phyloP scores from a whole-genome alignment of 1,140 invertebrate species.

The Dinoponera quadriceps region DNA sequence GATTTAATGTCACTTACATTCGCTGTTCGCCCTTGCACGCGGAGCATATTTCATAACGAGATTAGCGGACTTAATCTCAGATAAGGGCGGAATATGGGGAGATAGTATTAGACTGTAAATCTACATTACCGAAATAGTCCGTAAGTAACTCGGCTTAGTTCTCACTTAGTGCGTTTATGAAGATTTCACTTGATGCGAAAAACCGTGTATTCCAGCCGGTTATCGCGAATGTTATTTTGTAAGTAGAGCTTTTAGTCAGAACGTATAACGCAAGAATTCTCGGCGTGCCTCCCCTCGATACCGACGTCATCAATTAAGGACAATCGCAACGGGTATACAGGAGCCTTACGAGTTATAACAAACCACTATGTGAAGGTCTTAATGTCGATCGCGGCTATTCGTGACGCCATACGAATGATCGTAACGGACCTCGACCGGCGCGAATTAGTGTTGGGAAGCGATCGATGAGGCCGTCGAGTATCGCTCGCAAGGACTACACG shows the following conservation, averaged over 20 bases:
- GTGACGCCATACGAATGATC: too few species aligned
- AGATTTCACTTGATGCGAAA: not conserved
- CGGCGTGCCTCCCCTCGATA: too few species aligned
- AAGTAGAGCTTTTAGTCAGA: not conserved
- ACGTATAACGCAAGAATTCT: too few species aligned
- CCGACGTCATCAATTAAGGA: too few species aligned
- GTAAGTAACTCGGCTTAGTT: conserved; percentile 12
- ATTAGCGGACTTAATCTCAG: conserved; percentile 50
- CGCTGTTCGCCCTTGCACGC: conserved; percentile 38
- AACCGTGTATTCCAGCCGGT: not conserved
- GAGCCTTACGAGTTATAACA: too few species aligned
- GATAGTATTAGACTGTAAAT: conserved; percentile 39
- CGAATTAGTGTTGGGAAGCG: too few species aligned
- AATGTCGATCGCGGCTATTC: too few species aligned
- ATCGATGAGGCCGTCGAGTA: not conserved
- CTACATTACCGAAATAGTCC: conserved; percentile 39
- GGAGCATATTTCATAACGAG: conserved; percentile 48
- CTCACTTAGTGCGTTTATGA: conserved; percentile 15
- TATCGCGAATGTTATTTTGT: not conserved
- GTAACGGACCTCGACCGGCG: too few species aligned
- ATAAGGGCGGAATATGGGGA: conserved; percentile 41
- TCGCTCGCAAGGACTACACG: not conserved
- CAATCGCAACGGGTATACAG: too few species aligned
- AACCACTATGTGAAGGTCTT: too few species aligned
- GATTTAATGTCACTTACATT: conserved; percentile 60